phyloP scores from a whole-genome alignment of 2,888 invertebrate genomes.

The Troides aeacus region DNA sequence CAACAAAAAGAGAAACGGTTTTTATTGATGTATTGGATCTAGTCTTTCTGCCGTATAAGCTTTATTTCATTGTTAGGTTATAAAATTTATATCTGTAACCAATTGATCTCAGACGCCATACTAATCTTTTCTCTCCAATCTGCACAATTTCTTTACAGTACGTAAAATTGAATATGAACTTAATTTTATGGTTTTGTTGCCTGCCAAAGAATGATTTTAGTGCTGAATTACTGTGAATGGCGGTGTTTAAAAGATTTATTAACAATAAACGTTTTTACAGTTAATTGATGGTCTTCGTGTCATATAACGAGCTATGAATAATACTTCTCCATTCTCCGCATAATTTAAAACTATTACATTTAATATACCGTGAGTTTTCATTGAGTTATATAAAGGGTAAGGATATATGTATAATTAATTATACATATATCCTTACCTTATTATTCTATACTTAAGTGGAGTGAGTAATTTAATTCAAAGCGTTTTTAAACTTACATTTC shows the following conservation, averaged over 20 bases:
- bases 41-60: not conserved
- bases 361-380: no score
- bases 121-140: slow-evolving; percentile 23
- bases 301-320: slow-evolving; percentile 1
- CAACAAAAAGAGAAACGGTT: not conserved
- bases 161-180: slow-evolving; percentile 24
- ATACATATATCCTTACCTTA: no score
- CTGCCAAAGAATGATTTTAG: slow-evolving; percentile 27
- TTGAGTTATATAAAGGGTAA: no score
- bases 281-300: slow-evolving; percentile 15
- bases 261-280: slow-evolving; percentile 27
- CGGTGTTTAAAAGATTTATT: slow-evolving; percentile 23
- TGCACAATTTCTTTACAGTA: slow-evolving; percentile 24
- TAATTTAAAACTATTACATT: no score
- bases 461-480: no score
- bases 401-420: no score
- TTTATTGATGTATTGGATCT: not conserved
- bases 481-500: no score
- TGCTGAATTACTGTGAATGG: slow-evolving; percentile 22
- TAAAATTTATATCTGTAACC: not conserved
- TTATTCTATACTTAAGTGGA: no score
- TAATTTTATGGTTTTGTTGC: slow-evolving; percentile 29
- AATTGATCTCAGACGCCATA: not conserved
- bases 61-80: not conserved
- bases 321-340: not conserved